These are phyloP conservation scores for Pristionchus fissidentatus DNA, from an alignment of 2,888 invertebrate genomes.

Conservation along the genomic window DNA sequence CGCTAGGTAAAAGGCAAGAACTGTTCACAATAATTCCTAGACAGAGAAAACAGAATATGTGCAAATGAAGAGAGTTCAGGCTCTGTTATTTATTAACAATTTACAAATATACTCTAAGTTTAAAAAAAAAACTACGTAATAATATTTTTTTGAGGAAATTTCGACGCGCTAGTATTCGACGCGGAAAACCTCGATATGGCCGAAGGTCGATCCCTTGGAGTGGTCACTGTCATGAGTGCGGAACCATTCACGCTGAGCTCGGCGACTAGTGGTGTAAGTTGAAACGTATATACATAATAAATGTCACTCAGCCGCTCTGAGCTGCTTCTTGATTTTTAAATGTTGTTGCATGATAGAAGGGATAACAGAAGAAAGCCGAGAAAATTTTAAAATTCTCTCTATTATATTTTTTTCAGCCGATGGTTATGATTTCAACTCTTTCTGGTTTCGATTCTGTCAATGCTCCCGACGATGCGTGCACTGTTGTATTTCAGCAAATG, in stretches of 20 bases:
- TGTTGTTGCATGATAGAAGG: too few species aligned
- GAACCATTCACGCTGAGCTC: neutral
- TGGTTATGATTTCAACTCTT: neutral
- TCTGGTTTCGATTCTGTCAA: neutral
- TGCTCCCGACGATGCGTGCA: neutral
- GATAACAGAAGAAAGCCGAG: too few species aligned
- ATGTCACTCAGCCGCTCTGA: too few species aligned
- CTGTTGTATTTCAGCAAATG: neutral
- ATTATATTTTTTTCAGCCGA: conserved; percentile 20
- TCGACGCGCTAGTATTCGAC: neutral
- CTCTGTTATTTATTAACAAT: too few species aligned
- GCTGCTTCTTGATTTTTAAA: too few species aligned
- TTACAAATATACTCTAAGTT: neutral
- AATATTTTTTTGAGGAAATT: neutral
- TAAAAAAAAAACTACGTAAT: neutral
- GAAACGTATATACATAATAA: too few species aligned
- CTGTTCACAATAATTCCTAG: too few species aligned
- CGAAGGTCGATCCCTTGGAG: neutral
- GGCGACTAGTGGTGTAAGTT: neutral
- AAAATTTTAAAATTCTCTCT: too few species aligned
- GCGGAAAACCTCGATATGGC: neutral
- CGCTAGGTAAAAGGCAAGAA: too few species aligned
- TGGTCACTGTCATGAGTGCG: neutral
- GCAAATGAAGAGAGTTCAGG: too few species aligned
- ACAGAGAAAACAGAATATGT: too few species aligned